Conservation (phyloP, 2,888 invertebrate genomes). For the Eilema caniola region DNA sequence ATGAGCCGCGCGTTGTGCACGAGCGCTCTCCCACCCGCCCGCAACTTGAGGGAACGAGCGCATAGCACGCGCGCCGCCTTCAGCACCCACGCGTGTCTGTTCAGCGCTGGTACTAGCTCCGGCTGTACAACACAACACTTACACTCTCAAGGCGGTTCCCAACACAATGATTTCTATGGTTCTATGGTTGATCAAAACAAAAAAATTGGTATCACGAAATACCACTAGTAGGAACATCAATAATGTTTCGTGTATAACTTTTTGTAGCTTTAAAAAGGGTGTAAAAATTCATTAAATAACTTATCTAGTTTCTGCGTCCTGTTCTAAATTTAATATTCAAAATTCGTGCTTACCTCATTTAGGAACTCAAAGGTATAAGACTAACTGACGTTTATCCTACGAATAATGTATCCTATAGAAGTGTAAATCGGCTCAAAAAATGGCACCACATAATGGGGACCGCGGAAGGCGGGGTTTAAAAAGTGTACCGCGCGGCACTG, state of each 20-base stretch:
- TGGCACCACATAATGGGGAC: no score
- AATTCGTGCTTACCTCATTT: no score
- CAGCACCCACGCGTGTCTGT: constrained; percentile 88
- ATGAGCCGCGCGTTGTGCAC: constrained; percentile 96
- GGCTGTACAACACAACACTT: constrained; percentile 59
- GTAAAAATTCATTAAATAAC: not conserved
- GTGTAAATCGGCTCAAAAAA: no score
- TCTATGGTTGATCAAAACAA: no score
- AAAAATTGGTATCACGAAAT: no score
- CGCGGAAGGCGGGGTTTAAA: no score
- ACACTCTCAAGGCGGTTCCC: not conserved
- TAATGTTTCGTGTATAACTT: no score
- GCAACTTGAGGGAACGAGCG: constrained; percentile 90
- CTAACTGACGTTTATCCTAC: no score
- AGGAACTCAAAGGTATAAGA: no score
- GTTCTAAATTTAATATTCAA: no score
- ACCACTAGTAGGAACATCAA: not conserved
- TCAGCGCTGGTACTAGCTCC: constrained; percentile 85
- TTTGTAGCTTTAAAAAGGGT: not conserved
- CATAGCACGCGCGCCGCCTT: constrained; percentile 90
- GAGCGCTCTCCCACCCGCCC: constrained; percentile 89
- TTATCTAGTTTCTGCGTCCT: not conserved
- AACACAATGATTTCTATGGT: not conserved
- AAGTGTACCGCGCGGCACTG: no score
- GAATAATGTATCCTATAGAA: no score